Base-by-base conservation (phyloP, 2,113 vertebrate species). In the Orycteropus afer region DNA sequence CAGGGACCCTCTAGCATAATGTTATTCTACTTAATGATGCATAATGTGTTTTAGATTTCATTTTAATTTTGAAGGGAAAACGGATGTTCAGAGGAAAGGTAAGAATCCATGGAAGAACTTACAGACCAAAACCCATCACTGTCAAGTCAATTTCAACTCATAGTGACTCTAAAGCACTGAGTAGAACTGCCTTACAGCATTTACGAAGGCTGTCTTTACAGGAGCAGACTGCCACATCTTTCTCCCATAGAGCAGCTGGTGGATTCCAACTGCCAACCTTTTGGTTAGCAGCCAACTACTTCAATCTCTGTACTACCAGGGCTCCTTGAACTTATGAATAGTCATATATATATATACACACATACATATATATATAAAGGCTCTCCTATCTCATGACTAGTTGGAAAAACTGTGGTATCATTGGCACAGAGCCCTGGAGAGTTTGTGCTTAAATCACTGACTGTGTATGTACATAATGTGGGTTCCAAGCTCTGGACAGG, bases 11-110 rank as follows among this genome's bases (percentile, higher is more conserved):
- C 81, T 49, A 78, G 23, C 4, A 69, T 42, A 65, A 78, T 76
- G 23, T 85, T 82, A 86, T 67, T 59, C 6, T 86, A 87, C 22
- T 67, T 42, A 55, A 73, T 17, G 74, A 82, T 85, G 37, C 22
- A 47, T 13, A 17, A 22, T 77, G 63, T 55, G 17, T 47, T 74
- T 55, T 87, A 3, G 47, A 51, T 92, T 67, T 57, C 14, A 76
- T 93, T 83, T 93, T 23, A 87, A 78, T 67, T 87, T 84, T 86
- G 42, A 78, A 53, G 7, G 63, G 80, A 91, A 86, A 95, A 87
- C 17, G 65, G 47, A 53, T 78, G 77, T 27, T 86, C 4, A 25
- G 80, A 83, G 53, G 55, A 65, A 32, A 65, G 61, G 9, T 32
- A 65, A 32, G 29, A 65, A 34, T 82, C 22, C 49, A 85, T 20